Conservation (phyloP, 2,113 vertebrate species). For the Paracanthobrama guichenoti region DNA sequence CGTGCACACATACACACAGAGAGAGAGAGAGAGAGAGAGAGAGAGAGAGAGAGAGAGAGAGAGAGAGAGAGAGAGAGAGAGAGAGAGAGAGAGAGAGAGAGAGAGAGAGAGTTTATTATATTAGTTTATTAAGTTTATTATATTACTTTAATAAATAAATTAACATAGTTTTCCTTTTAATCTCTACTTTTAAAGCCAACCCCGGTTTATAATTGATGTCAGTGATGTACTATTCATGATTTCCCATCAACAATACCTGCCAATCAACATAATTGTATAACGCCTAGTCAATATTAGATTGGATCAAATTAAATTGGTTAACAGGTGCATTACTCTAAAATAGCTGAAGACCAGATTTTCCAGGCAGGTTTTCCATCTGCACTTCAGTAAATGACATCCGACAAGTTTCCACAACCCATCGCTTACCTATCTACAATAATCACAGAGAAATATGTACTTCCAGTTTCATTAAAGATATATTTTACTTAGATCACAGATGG, state of each 20-base stretch:
- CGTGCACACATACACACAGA: no score
- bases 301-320: neutral
- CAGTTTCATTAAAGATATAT: conserved; percentile 24
- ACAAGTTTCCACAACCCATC: neutral
- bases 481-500: conserved; percentile 7
- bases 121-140: no score
- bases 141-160: no score
- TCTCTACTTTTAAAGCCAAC: no score
- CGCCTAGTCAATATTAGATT: neutral
- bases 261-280: neutral
- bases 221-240: neutral
- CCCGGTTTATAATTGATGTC: no score
- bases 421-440: neutral
- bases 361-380: conserved; percentile 14
- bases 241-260: neutral
- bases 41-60: no score
- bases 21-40: no score
- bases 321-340: neutral
- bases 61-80: no score
- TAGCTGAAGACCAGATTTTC: neutral
- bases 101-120: no score
- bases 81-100: no score
- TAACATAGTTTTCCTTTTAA: no score
- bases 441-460: neutral
- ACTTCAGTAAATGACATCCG: neutral